phyloP scores from a whole-genome alignment of 1,140 invertebrate genomes.

The Pseudomyrmex flavicornis region DNA sequence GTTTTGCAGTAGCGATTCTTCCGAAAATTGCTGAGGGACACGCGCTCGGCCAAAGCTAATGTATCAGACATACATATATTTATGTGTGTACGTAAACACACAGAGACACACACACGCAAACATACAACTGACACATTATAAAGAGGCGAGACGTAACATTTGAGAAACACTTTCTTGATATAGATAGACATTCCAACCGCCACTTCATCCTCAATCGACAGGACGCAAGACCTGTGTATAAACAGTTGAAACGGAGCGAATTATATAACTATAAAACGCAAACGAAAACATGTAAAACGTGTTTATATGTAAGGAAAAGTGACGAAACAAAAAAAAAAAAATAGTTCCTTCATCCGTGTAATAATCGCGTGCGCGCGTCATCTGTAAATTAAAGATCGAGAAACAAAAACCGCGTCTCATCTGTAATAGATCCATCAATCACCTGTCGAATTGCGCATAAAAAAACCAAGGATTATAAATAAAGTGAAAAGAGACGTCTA shows the following conservation, averaged over 20 bases:
- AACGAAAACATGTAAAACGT: conserved; percentile 41
- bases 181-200: conserved; percentile 83
- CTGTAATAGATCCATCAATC: conserved; percentile 41
- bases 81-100: neutral
- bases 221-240: conserved; percentile 59
- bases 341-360: conserved; percentile 83
- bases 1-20: neutral
- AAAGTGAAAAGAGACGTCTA: conserved; percentile 50
- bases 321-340: conserved; percentile 31
- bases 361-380: conserved; percentile 81
- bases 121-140: conserved; percentile 30
- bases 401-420: conserved; percentile 61
- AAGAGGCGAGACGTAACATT: conserved; percentile 53
- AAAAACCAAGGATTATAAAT: conserved; percentile 39
- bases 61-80: neutral
- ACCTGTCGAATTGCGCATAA: conserved; percentile 63
- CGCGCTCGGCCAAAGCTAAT: conserved; percentile 54
- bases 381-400: conserved; percentile 80
- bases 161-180: conserved; percentile 64
- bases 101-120: conserved; percentile 12
- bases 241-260: conserved; percentile 58
- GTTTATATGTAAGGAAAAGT: conserved; percentile 64
- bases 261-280: conserved; percentile 63
- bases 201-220: conserved; percentile 67
- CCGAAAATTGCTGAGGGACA: conserved; percentile 68